A percentile compares a stretch with the other conserved stretches of the same genome.
Conservation (phyloP, 2,113 vertebrate genomes). For the Ceyx melanurus region DNA sequence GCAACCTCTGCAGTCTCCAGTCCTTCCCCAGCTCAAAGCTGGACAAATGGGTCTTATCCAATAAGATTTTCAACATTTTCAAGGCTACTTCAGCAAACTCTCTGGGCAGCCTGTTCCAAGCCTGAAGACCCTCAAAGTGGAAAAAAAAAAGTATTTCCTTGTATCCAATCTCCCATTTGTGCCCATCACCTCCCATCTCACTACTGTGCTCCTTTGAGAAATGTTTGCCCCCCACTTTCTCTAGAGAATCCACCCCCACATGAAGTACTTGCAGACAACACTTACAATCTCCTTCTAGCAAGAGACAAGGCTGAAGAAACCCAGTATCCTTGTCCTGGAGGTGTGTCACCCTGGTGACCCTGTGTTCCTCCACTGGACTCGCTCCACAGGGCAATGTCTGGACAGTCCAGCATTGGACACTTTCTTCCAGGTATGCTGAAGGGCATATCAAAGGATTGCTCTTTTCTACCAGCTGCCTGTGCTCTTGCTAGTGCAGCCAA, state of each 20-base stretch:
- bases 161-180: too few relatives aligned
- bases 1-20: background rate
- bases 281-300: background rate
- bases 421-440: background rate
- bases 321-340: background rate
- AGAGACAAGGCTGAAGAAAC: background rate
- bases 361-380: background rate
- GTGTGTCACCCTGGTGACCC: background rate
- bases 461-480: background rate
- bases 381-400: too few relatives aligned
- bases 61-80: background rate
- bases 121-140: background rate
- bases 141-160: background rate
- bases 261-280: background rate
- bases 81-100: background rate
- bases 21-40: background rate
- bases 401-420: background rate
- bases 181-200: background rate
- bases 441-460: background rate
- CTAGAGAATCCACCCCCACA: background rate
- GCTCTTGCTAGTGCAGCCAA: background rate
- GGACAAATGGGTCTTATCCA: background rate
- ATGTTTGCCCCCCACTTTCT: background rate
- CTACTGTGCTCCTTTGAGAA: background rate
- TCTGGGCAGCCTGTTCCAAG: background rate